Percentiles rank a stretch among this genome's conserved stretches.
Evolutionary conservation across 1,140 invertebrate species (phyloP).

Genomic region (Rhagoletis pomonella): DNA sequence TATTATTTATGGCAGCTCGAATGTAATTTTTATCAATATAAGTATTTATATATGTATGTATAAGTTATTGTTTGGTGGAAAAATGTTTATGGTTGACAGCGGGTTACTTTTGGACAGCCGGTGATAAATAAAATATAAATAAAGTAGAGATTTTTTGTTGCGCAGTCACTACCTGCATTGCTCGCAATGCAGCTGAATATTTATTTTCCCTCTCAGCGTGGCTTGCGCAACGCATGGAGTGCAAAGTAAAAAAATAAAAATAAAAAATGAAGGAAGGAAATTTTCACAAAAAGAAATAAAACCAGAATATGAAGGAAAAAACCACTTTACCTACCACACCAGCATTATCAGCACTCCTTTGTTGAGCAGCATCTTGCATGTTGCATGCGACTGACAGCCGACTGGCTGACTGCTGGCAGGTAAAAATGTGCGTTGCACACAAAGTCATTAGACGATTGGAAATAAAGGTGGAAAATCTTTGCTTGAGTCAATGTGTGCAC

Average conservation of each 20-base stretch:
- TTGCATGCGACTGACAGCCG: conserved; percentile 27
- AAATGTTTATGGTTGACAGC: conserved; percentile 45
- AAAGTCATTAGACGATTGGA: conserved; percentile 49
- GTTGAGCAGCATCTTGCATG: conserved; percentile 34
- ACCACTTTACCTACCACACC: neutral
- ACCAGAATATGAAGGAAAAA: neutral
- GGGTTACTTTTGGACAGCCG: neutral
- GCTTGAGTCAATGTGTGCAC: conserved; percentile 4
- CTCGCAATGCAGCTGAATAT: conserved; percentile 18
- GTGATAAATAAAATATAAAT: conserved; percentile 40
- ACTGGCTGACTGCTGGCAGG: neutral
- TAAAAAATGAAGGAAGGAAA: neutral
- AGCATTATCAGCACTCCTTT: conserved; percentile 16
- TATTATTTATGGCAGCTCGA: conserved; percentile 46
- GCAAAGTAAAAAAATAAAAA: neutral
- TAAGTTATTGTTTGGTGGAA: neutral
- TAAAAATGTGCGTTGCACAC: conserved; percentile 33
- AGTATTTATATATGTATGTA: neutral
- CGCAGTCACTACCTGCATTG: neutral
- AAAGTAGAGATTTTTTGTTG: conserved; percentile 23
- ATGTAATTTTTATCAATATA: conserved; percentile 43
- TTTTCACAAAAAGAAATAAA: neutral
- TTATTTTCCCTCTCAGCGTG: too few relatives aligned
- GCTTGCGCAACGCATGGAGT: neutral
- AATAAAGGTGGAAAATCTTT: conserved; percentile 39